phyloP scores from a whole-genome alignment of 2,888 invertebrate genomes.

The Archips xylosteana region DNA sequence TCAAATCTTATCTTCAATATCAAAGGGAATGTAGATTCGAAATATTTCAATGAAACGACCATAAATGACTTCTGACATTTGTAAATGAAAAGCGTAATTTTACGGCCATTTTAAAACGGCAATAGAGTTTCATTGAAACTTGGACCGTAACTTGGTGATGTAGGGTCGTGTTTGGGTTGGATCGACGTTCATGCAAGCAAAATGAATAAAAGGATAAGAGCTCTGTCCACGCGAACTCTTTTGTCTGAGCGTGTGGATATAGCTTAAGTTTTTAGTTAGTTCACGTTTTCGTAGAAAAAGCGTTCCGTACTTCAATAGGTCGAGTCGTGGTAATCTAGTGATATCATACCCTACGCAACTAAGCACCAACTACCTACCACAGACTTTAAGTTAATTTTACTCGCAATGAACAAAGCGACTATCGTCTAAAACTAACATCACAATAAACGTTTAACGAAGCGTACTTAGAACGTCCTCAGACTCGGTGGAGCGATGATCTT shows the following conservation, averaged over 20 bases:
- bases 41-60: slow-evolving; percentile 25
- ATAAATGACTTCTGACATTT: slow-evolving; percentile 37
- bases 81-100: slow-evolving; percentile 38
- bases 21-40: slow-evolving; percentile 29
- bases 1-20: slow-evolving; percentile 5
- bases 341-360: too few relatives aligned
- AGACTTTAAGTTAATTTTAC: too few relatives aligned
- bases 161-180: slow-evolving; percentile 13
- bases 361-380: too few relatives aligned
- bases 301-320: too few relatives aligned
- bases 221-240: slow-evolving; percentile 41
- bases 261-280: slow-evolving; percentile 14
- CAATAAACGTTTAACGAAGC: too few relatives aligned
- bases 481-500: too few relatives aligned
- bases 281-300: background rate
- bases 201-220: slow-evolving; percentile 40
- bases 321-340: too few relatives aligned
- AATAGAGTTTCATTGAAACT: background rate
- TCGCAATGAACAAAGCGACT: too few relatives aligned
- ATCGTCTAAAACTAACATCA: too few relatives aligned
- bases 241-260: slow-evolving; percentile 34
- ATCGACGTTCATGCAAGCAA: slow-evolving; percentile 21
- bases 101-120: slow-evolving; percentile 23
- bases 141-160: background rate
- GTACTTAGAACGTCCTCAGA: too few relatives aligned